Base-by-base conservation (phyloP, 2,888 invertebrate species). In the Pseudococcus longispinus region DNA sequence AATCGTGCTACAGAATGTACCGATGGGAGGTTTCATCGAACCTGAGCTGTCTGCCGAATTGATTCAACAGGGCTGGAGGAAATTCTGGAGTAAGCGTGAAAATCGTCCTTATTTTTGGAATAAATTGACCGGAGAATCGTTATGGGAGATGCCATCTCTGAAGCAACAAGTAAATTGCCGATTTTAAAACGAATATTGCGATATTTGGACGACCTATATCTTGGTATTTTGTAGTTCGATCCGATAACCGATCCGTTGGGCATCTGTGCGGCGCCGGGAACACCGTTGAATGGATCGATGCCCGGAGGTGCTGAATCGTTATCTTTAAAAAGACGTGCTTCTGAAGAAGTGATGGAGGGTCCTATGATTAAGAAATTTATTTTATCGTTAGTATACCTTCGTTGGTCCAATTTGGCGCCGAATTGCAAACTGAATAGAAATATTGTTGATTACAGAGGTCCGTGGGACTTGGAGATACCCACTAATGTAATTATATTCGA, bases 61-160 rank as follows among this genome's bases (percentile, higher is more conserved):
- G 82, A 91, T 94, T 9, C 95, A 96, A 90, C 96, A 96, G 90
- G 98, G 98, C 6, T 98, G 98, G 98, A 94, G 97, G 88, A 97
- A 96, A 90, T 98, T 96, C 91, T 98, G 98, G 98, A 98, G 98
- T 26, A 96, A 97, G 90, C 92, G 98, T 87, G 98, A 98, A 91
- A 97, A 96, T 90, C 93, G 98, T 42, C 97, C 97, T 1, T 98
- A 98, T 91, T 98, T 96, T 91, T 98, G 98, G 96, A 98, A 98
- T 91, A 97, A 97, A 92, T 91, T 96, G 32, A 97, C 97, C 0
- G 97, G 97, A 86, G 97, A 98, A 91, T 98, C 98, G n/a, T 92
- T 98, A 89, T 98, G 98, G 98, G 98, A 98, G 91, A 94, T 97
- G 93, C 98, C 98, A 18, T 93, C 94, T n/a, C 91, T 94, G 13